A percentile compares a stretch with the other conserved stretches of the same genome.
phyloP scores from a whole-genome alignment of 1,140 invertebrate species.

The Orussus abietinus region DNA sequence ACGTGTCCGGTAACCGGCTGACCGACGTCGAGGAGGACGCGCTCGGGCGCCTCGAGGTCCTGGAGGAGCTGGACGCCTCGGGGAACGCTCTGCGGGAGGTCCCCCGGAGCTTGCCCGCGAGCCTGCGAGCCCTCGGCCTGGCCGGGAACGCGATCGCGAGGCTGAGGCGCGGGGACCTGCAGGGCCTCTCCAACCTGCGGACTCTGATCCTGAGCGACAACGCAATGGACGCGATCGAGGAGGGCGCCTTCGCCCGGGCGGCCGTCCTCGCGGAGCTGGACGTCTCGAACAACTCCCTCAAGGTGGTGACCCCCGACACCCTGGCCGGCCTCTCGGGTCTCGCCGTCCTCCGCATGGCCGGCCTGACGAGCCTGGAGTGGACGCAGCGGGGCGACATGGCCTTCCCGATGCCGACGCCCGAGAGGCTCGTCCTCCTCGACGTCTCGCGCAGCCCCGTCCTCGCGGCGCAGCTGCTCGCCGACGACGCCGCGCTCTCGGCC shows the following conservation, averaged over 20 bases:
- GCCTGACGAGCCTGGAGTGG: constrained; percentile 58
- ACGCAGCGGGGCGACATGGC: constrained; percentile 58
- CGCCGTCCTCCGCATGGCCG: constrained; percentile 64
- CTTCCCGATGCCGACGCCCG: constrained; percentile 66
- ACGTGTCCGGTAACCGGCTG: constrained; percentile 77
- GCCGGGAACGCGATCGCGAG: constrained; percentile 65
- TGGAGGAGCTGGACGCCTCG: constrained; percentile 75
- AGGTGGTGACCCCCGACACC: constrained; percentile 61
- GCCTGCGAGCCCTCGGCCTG: constrained; percentile 60
- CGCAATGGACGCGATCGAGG: constrained; percentile 61
- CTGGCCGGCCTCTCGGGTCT: constrained; percentile 65
- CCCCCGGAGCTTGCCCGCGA: constrained; percentile 64
- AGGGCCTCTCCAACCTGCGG: constrained; percentile 65
- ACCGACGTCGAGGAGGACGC: constrained; percentile 79
- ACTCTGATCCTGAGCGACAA: constrained; percentile 68
- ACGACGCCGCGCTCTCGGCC: constrained; percentile 66
- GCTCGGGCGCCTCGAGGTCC: constrained; percentile 73
- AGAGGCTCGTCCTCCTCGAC: constrained; percentile 67
- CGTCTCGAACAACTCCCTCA: constrained; percentile 73
- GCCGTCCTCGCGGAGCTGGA: constrained; percentile 65
- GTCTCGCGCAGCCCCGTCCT: constrained; percentile 70
- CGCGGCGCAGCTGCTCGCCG: constrained; percentile 63
- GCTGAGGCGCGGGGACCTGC: constrained; percentile 65
- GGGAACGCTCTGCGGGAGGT: constrained; percentile 67
- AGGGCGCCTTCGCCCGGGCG: constrained; percentile 65